Conservation (phyloP, 1,140 invertebrate species). For the Neotoxoptera formosana region DNA sequence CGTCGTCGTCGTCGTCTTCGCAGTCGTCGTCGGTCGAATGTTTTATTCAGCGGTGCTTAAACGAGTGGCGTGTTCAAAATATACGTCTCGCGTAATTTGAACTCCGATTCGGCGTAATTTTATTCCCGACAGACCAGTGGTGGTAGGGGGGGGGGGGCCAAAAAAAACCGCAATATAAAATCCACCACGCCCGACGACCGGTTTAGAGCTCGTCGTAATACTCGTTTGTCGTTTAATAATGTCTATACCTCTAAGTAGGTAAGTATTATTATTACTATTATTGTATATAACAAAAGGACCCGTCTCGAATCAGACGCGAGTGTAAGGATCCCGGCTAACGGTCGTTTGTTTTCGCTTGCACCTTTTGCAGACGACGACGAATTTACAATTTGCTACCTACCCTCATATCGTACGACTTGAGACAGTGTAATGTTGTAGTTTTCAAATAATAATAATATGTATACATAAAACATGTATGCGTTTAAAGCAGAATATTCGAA, state of each 20-base stretch:
- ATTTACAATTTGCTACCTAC: neutral
- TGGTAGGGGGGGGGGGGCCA: too few relatives aligned
- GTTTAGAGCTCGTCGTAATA: neutral
- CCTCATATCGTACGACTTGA: neutral
- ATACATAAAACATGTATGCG: neutral
- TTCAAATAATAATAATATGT: neutral
- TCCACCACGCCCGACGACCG: neutral
- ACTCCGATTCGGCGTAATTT: neutral
- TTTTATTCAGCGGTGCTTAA: constrained; percentile 44
- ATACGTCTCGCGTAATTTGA: constrained; percentile 22
- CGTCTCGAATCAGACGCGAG: neutral
- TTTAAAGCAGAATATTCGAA: neutral
- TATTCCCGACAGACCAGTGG: neutral
- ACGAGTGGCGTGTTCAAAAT: neutral
- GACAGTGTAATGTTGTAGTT: too few relatives aligned
- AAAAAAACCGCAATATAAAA: neutral
- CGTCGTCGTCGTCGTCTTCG: neutral
- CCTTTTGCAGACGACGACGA: neutral
- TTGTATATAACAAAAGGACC: neutral
- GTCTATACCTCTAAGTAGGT: neutral
- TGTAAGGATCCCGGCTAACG: neutral
- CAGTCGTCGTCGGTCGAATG: neutral
- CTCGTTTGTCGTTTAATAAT: neutral
- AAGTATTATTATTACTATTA: neutral
- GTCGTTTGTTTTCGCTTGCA: neutral